phyloP scores from a whole-genome alignment of 92 coral and sea anemone species.

The Bergia puertoricense region DNA sequence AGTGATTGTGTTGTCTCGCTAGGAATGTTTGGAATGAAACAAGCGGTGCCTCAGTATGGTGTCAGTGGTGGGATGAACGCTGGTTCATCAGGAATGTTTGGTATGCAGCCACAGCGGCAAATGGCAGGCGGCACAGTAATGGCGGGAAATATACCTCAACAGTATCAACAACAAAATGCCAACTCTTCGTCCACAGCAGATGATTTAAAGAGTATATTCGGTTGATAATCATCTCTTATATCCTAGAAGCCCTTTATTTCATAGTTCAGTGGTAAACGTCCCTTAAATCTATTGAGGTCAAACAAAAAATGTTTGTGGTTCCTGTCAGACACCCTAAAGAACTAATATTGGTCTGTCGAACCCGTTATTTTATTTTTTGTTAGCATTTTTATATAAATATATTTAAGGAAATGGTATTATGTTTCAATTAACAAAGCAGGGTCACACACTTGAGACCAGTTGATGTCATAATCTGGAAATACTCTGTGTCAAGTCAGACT shows the following conservation, averaged over 20 bases:
- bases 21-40: slow-evolving; percentile 72
- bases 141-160: slow-evolving; percentile 3
- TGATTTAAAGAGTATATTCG: slow-evolving; percentile 79
- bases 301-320: too few relatives aligned
- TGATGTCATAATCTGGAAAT: too few relatives aligned
- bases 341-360: too few relatives aligned
- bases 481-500: too few relatives aligned
- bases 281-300: neutral
- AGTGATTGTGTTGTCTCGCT: neutral
- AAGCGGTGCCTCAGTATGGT: slow-evolving; percentile 64
- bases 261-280: neutral
- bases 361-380: too few relatives aligned
- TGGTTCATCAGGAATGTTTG: slow-evolving; percentile 61
- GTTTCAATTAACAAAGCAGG: too few relatives aligned
- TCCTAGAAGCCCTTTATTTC: neutral
- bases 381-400: too few relatives aligned
- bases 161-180: slow-evolving; percentile 20
- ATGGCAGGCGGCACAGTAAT: slow-evolving; percentile 3
- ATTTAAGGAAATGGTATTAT: too few relatives aligned
- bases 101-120: slow-evolving; percentile 5
- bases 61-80: slow-evolving; percentile 51
- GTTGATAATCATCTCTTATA: slow-evolving; percentile 35
- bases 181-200: slow-evolving; percentile 44
- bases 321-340: too few relatives aligned
- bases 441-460: too few relatives aligned